Conservation (phyloP, 2,888 invertebrate genomes). For the Coelopa pilipes region DNA sequence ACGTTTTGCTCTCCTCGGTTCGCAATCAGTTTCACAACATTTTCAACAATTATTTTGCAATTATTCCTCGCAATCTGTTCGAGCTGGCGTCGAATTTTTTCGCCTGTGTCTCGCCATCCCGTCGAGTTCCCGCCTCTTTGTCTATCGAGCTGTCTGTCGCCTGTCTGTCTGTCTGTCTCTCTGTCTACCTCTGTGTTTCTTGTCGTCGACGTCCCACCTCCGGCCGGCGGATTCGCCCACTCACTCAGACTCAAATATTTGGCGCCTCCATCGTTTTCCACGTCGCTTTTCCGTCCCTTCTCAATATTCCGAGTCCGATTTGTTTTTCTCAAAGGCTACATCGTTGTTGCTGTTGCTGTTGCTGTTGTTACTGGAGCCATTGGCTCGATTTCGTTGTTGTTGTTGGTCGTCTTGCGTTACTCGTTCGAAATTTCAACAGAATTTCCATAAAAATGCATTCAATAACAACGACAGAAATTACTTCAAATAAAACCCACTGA, state of each 20-base stretch:
- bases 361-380: neutral
- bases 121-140: neutral
- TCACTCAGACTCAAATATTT: neutral
- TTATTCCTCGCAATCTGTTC: neutral
- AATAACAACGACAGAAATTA: neutral
- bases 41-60: neutral
- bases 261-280: neutral
- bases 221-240: neutral
- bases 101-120: neutral
- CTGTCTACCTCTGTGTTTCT: conserved; percentile 5
- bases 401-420: neutral
- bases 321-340: neutral
- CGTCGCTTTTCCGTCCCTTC: too few species aligned
- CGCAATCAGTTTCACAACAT: neutral
- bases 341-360: neutral
- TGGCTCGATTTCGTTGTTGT: neutral
- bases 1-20: neutral
- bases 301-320: neutral
- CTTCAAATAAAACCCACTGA: neutral
- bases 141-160: conserved; percentile 1
- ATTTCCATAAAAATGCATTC: conserved; percentile 17
- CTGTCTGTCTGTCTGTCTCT: conserved; percentile 8
- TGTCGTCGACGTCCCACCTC: neutral
- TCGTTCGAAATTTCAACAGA: neutral
- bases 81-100: neutral